Evolutionary conservation across 2,888 invertebrate species (phyloP), one percentile per base, ranked within the genome.

Genomic region (Philaethria dido): DNA sequence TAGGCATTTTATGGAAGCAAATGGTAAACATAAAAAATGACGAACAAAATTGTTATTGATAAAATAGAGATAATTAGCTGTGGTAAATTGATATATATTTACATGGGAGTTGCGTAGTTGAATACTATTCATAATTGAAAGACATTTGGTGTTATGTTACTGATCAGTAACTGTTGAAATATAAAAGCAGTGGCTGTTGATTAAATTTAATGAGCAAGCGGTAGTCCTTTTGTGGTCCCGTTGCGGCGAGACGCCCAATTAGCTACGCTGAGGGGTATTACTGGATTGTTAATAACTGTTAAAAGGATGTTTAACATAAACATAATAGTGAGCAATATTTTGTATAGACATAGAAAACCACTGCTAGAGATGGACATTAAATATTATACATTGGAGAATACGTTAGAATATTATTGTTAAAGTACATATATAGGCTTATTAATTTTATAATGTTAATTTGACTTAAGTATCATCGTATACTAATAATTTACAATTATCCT

Each of bases 171-270:
- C 77, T 76, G 77, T 73, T 78, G 79, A 78, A 75, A 74, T 74
- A 77, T 79, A 76, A 74, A 80, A 84, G 83, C 67, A 72, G 79
- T 81, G 82, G 81, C 77, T 72, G 75, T 74, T 68, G 74, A 78
- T 88, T 80, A 85, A 87, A 89, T 81, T 87, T 89, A 89, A 89
- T 86, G 87, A 88, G 84, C 76, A 55, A 63, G 73, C 72, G 77
- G 73, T 77, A 81, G 70, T 72, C 72, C 69, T 64, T 83, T 83
- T 83, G 85, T 81, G 84, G 70, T 72, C 71, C 70, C 65, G 80
- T 81, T 83, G 85, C 80, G 84, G 80, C 63, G 77, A 76, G 78
- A 78, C 73, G 81, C 77, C 84, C 86, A 88, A 89, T 89, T 89
- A 88, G 81, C 55, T 68, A 71, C 67, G 70, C 45, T 55, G 67